Conservation (phyloP, 2,113 vertebrate species). For the Corythoichthys haematopterus region DNA sequence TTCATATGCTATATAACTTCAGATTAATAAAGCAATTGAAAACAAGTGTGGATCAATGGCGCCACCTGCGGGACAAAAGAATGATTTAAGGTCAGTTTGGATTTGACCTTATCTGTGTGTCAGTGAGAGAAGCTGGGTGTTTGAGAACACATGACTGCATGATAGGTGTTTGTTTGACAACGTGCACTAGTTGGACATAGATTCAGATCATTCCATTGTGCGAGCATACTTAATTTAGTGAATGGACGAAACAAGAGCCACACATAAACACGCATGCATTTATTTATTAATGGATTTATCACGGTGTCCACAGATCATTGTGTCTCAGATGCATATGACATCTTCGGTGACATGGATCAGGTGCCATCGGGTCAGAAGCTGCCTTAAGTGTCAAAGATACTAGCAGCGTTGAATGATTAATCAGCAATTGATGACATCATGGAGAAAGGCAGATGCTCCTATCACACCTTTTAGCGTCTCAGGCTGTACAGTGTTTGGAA, state of each 20-base stretch:
- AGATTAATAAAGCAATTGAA: background rate
- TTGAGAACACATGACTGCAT: background rate
- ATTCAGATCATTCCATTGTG: too few species aligned
- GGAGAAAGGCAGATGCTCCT: background rate
- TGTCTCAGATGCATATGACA: background rate
- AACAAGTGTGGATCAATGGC: background rate
- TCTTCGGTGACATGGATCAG: slow-evolving; percentile 17
- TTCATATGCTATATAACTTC: background rate
- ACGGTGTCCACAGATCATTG: background rate
- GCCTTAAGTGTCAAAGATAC: slow-evolving; percentile 5
- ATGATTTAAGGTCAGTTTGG: background rate
- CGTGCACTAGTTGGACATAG: too few species aligned
- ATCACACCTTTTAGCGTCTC: background rate
- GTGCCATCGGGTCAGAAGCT: background rate
- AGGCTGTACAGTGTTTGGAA: too few species aligned
- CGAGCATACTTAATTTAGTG: too few species aligned
- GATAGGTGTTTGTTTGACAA: too few species aligned
- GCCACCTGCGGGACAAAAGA: background rate
- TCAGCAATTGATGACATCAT: background rate
- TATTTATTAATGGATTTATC: background rate
- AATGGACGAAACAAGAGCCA: background rate
- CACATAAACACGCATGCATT: background rate
- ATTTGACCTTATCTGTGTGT: background rate
- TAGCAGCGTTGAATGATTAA: slow-evolving; percentile 10
- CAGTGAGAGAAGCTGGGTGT: background rate